Conservation (phyloP, 2,113 vertebrate genomes). For the Hyla sarda region DNA sequence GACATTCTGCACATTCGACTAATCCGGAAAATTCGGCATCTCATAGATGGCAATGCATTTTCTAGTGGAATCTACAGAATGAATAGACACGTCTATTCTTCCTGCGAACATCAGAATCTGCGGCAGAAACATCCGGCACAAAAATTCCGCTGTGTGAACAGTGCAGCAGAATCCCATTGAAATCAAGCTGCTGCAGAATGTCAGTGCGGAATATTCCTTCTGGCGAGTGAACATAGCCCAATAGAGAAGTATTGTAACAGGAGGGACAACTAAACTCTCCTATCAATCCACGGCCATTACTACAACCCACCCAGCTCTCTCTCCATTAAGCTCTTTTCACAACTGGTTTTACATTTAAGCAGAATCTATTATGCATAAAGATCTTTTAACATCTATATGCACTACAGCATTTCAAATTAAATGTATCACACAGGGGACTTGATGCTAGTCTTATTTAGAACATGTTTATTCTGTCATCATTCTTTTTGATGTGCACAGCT, state of each 20-base stretch:
- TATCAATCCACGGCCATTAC: neutral
- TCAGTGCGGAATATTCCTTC: too few relatives aligned
- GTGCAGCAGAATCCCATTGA: too few relatives aligned
- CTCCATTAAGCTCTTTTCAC: neutral
- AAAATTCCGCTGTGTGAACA: too few relatives aligned
- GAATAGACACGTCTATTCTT: too few relatives aligned
- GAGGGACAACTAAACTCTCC: neutral
- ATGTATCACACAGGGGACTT: constrained; percentile 17
- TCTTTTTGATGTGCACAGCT: constrained; percentile 16
- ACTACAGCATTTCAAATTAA: constrained; percentile 25
- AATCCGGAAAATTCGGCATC: too few relatives aligned
- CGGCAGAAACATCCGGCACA: too few relatives aligned
- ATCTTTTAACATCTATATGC: constrained; percentile 24
- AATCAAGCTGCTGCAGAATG: too few relatives aligned
- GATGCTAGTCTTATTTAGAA: constrained; percentile 25
- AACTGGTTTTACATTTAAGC: constrained; percentile 14
- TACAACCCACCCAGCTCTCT: neutral
- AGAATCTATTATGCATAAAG: constrained; percentile 27
- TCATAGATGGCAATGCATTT: too few relatives aligned
- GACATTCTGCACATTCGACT: too few relatives aligned
- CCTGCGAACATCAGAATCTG: too few relatives aligned
- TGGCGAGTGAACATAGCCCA: too few relatives aligned
- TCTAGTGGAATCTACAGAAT: too few relatives aligned
- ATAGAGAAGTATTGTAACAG: neutral
- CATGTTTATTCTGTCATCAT: constrained; percentile 23